These are phyloP conservation scores for Chionoecetes opilio DNA, from an alignment of 1,140 invertebrate genomes.

Conservation along the genomic window DNA sequence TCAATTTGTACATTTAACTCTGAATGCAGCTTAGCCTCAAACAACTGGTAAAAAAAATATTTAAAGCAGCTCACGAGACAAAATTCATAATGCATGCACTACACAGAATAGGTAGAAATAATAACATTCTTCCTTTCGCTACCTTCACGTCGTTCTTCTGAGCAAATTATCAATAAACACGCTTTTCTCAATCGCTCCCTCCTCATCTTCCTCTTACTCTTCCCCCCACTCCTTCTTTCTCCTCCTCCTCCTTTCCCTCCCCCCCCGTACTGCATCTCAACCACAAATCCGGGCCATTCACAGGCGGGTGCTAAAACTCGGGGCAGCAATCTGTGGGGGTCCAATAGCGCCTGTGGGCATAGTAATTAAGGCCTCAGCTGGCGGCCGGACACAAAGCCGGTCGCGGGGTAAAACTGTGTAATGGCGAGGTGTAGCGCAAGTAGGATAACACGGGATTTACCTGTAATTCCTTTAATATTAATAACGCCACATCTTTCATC, in stretches of 20 bases:
- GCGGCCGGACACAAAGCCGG: neutral
- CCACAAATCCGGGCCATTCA: neutral
- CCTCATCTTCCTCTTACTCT: neutral
- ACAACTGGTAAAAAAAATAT: too few relatives aligned
- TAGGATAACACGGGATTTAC: slow-evolving; percentile 34
- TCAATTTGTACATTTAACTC: too few relatives aligned
- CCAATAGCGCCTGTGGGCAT: neutral
- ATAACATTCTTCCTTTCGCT: too few relatives aligned
- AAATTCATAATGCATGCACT: too few relatives aligned
- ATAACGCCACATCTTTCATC: neutral
- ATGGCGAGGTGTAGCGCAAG: neutral
- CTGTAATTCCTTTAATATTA: slow-evolving; percentile 55
- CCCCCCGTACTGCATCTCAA: too few relatives aligned
- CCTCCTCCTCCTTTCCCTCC: neutral
- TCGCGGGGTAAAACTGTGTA: neutral
- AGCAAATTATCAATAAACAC: too few relatives aligned
- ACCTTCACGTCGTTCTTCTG: too few relatives aligned
- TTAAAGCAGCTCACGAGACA: too few relatives aligned
- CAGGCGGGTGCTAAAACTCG: slow-evolving; percentile 39
- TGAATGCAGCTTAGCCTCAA: too few relatives aligned
- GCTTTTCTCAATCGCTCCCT: neutral
- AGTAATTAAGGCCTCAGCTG: slow-evolving; percentile 39
- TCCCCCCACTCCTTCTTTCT: neutral
- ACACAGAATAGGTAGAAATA: too few relatives aligned
- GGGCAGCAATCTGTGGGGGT: slow-evolving; percentile 24